Base-by-base conservation (phyloP, 2,797 vertebrate species). In the Alca torda region DNA sequence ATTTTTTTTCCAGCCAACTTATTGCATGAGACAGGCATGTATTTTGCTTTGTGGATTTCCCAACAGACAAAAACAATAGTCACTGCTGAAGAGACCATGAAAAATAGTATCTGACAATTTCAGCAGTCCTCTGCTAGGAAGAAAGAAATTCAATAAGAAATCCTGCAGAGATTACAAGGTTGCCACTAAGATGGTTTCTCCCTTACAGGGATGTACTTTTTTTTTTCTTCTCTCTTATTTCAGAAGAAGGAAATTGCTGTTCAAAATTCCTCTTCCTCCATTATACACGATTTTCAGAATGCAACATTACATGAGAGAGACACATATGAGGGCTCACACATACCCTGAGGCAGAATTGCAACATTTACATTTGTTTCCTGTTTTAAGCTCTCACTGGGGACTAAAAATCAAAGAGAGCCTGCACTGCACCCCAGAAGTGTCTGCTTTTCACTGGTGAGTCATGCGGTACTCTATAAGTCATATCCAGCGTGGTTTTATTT, bases 291-390 rank as follows among this genome's bases (percentile, higher is more conserved):
- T 84, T 94, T 95, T 84, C 61, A 80, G 86, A 85, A 85, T 54
- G 57, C 64, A 50, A 41, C n/a, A 16, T 84, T 95, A 87, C 26
- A 7, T 28, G 57, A 86, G 73, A 54, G 54, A 81, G 33, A 76
- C 6, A 53, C 43, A 13, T 25, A 11, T 1, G 24, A 79, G 63
- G 1, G 4, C 53, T 80, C 77, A n/a, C 11, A 0, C 53, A 41
- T 46, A 26, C 77, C 93, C 95, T 81, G 39, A 78, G 90, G 93
- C 82, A 65, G 69, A 78, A 91, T 18, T 78, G 53, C 53, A 93
- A 61, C 64, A 68, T 83, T 83, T 70, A 60, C 60, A 53, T 94
- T 97, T 77, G 65, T 85, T 94, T 92, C 78, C n/a, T 54, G n/a
- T 92, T 61, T 72, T 72, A 87, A 91, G 72, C 46, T 92, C 64